Evolutionary conservation across 1,140 invertebrate species (phyloP), one percentile per base, ranked within the genome.

Genomic region (Cheumatopsyche charites): DNA sequence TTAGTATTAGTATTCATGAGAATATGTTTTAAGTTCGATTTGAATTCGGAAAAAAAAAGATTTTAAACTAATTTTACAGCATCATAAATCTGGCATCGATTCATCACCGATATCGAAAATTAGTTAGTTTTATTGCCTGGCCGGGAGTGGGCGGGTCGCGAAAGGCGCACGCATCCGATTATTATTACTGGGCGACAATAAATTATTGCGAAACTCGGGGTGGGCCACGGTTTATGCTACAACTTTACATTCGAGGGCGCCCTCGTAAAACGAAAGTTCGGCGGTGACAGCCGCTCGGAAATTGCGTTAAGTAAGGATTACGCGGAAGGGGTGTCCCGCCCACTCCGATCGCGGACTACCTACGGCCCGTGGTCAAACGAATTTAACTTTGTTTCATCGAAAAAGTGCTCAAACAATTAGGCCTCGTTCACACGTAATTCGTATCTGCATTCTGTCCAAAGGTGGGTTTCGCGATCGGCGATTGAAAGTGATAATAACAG

Each of bases 201-300:
- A 70, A 70, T 70, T 70, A 70, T 70, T 62, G 52, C 49, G 52
- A 61, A 70, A 70, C 55, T 70, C 55, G 58, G 63, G 23, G 29
- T 36, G 29, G 29, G 29, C 29, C 21, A 15, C 63, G 42, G 67
- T 61, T 70, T 70, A 68, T 70, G 67, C 67, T 62, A 45, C 67
- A 61, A 70, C 67, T 70, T 70, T 70, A 70, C 55, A 70, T 70
- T 70, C 41, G 23, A 55, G 55, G 67, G 55, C 29, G 49, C 55
- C 52, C 52, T 70, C 67, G 67, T 70, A 70, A 70, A 70, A 70
- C 52, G 67, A 70, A 70, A 70, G 67, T 70, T 70, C 23, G 67
- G 36, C 43, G 42, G 65, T 67, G 65, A 67, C 65, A 69, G 67
- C 42, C 42, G 55, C 45, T 26, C 67, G 55, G 67, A 70, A 70